These are phyloP conservation scores for Protaetia brevitarsis DNA, from an alignment of 1,140 invertebrate species.

Conservation along the genomic window DNA sequence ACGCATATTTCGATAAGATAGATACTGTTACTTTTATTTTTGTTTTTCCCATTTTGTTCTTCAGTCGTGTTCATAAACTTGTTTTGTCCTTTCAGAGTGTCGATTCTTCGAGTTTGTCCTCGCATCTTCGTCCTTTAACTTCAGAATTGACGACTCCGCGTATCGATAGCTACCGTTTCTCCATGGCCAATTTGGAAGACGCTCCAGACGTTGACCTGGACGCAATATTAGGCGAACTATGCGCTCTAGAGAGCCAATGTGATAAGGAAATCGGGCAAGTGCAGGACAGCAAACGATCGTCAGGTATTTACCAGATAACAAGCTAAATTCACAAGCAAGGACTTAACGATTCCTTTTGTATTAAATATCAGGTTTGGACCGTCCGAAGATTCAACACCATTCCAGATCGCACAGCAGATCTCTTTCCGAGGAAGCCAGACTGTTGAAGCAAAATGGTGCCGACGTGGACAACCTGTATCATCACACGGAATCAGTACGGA, in stretches of 20 bases:
- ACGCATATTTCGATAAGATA: too few species aligned
- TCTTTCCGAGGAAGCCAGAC: constrained; percentile 50
- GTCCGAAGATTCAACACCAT: constrained; percentile 41
- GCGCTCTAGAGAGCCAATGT: constrained; percentile 80
- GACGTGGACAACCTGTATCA: constrained; percentile 42
- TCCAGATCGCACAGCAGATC: constrained; percentile 54
- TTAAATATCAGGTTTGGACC: constrained; percentile 33
- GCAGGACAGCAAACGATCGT: constrained; percentile 50
- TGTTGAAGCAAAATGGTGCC: constrained; percentile 46
- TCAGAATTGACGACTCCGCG: constrained; percentile 64
- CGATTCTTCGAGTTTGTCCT: constrained; percentile 58
- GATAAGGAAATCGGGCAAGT: constrained; percentile 60
- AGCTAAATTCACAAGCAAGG: background rate
- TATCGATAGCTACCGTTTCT: constrained; percentile 85
- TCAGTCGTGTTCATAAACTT: too few species aligned
- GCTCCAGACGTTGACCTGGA: constrained; percentile 94
- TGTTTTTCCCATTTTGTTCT: too few species aligned
- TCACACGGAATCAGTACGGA: constrained; percentile 53
- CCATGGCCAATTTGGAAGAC: constrained; percentile 90
- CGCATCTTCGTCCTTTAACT: constrained; percentile 55
- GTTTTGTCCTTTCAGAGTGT: constrained; percentile 54
- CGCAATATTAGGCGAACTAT: constrained; percentile 91
- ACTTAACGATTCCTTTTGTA: background rate
- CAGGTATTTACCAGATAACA: constrained; percentile 35
- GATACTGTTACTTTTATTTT: too few species aligned